Evolutionary conservation across 1,140 invertebrate species (phyloP).

Genomic region (Drosophila ogumai): DNA sequence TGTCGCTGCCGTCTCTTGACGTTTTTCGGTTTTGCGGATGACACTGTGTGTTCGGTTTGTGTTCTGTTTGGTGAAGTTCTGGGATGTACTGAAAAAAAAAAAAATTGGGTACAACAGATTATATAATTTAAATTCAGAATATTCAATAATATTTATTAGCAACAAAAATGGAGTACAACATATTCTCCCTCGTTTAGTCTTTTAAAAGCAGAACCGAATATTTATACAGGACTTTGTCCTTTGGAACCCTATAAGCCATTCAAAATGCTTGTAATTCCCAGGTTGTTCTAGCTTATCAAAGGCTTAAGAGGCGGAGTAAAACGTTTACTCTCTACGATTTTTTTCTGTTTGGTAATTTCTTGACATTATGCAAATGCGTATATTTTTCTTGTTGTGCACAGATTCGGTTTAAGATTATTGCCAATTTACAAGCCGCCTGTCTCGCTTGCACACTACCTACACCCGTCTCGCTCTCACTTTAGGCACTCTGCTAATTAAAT

Average conservation of each 20-base stretch:
- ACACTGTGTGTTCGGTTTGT: constrained; percentile 37
- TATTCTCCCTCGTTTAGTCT: too few relatives aligned
- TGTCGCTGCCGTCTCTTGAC: constrained; percentile 57
- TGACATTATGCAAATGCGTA: background rate
- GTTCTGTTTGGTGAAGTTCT: constrained; percentile 18
- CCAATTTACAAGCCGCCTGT: constrained; percentile 62
- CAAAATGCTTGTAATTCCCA: background rate
- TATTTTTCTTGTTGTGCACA: constrained; percentile 10
- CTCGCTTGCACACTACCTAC: constrained; percentile 11
- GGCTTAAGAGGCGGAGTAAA: too few relatives aligned
- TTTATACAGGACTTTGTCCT: too few relatives aligned
- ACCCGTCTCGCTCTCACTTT: constrained; percentile 12
- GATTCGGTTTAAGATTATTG: constrained; percentile 59
- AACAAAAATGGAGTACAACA: too few relatives aligned
- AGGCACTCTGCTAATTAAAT: constrained; percentile 79
- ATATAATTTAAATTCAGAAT: background rate
- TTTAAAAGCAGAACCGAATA: too few relatives aligned
- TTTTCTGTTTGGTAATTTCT: background rate
- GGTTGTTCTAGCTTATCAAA: background rate
- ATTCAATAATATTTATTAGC: background rate
- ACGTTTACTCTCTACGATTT: too few relatives aligned
- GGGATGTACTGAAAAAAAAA: constrained; percentile 20
- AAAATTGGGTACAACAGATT: background rate
- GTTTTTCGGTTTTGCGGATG: constrained; percentile 60
- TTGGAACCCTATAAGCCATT: too few relatives aligned